Conservation (phyloP, 2,797 vertebrate genomes). For the Mastacembelus armatus region DNA sequence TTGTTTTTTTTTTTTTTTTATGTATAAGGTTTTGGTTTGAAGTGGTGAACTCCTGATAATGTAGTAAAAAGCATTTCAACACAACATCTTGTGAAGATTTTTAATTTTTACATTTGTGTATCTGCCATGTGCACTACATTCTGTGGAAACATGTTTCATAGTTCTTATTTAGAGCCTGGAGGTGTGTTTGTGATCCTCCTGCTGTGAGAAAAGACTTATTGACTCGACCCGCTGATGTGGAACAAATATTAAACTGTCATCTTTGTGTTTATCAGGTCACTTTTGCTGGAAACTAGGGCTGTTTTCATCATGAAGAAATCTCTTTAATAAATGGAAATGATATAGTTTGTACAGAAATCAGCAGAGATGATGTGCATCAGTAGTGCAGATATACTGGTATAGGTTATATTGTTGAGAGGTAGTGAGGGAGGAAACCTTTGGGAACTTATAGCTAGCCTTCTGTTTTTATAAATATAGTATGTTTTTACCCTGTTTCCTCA, state of each 20-base stretch:
- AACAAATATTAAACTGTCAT: no score
- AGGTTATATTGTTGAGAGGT: not conserved
- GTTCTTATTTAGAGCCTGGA: slow-evolving; percentile 38
- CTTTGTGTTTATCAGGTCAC: no score
- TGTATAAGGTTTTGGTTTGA: slow-evolving; percentile 23
- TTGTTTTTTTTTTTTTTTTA: not conserved
- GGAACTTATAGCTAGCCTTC: not conserved
- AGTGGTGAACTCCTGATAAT: slow-evolving; percentile 26
- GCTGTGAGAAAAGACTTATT: slow-evolving; percentile 41
- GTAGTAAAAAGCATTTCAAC: slow-evolving; percentile 37
- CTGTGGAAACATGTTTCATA: slow-evolving; percentile 7
- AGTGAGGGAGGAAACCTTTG: not conserved
- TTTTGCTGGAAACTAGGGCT: no score
- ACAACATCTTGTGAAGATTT: slow-evolving; percentile 46
- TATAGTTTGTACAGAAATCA: not conserved
- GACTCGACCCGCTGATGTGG: no score
- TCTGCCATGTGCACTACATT: slow-evolving; percentile 18
- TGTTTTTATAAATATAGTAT: not conserved
- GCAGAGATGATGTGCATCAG: not conserved
- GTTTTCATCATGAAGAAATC: not conserved
- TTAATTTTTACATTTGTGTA: slow-evolving; percentile 53
- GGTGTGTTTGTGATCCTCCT: slow-evolving; percentile 36
- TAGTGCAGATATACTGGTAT: not conserved
- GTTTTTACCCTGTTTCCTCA: not conserved
- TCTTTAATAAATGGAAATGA: not conserved